phyloP scores from a whole-genome alignment of 2,113 vertebrate genomes.

The Ardeotis arabs region DNA sequence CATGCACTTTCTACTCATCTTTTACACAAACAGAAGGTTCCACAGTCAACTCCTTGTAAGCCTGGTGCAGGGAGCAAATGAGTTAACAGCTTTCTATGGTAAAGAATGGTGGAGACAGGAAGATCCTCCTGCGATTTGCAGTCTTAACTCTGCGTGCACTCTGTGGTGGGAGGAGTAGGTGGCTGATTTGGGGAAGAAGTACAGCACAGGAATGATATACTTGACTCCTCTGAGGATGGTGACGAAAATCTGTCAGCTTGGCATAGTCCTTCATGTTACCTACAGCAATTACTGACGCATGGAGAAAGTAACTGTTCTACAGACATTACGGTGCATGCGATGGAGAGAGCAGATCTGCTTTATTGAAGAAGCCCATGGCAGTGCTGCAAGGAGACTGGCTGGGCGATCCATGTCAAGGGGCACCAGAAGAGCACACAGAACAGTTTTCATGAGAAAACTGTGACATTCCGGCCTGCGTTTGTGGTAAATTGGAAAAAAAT shows the following conservation, averaged over 20 bases:
- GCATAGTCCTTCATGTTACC: constrained; percentile 45
- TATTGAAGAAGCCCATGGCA: background rate
- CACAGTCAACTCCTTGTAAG: background rate
- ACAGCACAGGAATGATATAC: constrained; percentile 45
- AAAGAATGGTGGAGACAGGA: constrained; percentile 11
- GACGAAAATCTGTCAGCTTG: constrained; percentile 64
- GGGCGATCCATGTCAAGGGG: background rate
- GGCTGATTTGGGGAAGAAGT: constrained; percentile 46
- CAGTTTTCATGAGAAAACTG: background rate
- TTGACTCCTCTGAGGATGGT: constrained; percentile 51
- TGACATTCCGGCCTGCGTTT: background rate
- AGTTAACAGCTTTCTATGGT: constrained; percentile 17
- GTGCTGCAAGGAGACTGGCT: background rate
- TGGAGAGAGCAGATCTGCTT: background rate
- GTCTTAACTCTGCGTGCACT: constrained; percentile 24
- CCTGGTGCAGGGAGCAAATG: background rate
- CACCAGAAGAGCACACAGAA: background rate
- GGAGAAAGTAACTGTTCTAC: constrained; percentile 6
- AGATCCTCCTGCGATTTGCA: constrained; percentile 21
- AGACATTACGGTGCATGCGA: background rate
- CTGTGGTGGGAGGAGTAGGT: constrained; percentile 60
- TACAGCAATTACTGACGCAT: constrained; percentile 10
- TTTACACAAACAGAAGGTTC: background rate
- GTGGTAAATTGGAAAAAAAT: background rate
- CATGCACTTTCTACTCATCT: background rate